A percentile compares a stretch with the other conserved stretches of the same genome.
Evolutionary conservation across 2,797 vertebrate species (phyloP).

Genomic region (Huso huso): DNA sequence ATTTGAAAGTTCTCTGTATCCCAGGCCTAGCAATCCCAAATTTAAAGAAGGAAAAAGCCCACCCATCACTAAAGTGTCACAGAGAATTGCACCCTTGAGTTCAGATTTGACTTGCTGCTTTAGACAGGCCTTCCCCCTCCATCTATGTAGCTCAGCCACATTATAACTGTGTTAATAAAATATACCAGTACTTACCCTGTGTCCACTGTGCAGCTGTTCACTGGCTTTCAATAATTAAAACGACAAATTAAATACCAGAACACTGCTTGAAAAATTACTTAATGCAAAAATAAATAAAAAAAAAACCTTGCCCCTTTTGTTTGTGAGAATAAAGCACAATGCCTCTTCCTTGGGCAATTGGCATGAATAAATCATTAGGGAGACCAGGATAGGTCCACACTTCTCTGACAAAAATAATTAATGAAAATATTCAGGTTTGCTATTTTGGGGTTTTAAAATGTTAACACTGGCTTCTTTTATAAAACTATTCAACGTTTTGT

Average conservation of each 20-base stretch:
- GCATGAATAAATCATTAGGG: conserved; percentile 21
- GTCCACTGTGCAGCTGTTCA: no score
- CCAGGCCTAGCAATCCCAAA: neutral
- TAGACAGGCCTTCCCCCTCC: no score
- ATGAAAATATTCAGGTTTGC: neutral
- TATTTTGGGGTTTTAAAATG: no score
- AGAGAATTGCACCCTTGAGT: neutral
- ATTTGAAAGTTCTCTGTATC: conserved; percentile 11
- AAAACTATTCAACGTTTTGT: no score
- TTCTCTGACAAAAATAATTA: neutral
- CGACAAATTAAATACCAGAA: neutral
- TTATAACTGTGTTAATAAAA: no score
- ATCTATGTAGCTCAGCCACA: no score
- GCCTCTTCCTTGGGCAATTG: neutral
- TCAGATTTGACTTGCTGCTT: neutral
- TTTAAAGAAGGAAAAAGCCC: neutral
- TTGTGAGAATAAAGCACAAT: conserved; percentile 4
- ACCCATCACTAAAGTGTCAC: neutral
- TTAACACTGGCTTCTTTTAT: no score
- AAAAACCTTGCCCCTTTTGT: conserved; percentile 12
- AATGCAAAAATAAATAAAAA: neutral
- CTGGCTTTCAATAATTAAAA: neutral
- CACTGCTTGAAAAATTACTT: neutral
- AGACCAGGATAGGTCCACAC: conserved; percentile 6
- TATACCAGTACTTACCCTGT: no score